Conservation (phyloP, 2,797 vertebrate species). For the Bradypus variegatus region DNA sequence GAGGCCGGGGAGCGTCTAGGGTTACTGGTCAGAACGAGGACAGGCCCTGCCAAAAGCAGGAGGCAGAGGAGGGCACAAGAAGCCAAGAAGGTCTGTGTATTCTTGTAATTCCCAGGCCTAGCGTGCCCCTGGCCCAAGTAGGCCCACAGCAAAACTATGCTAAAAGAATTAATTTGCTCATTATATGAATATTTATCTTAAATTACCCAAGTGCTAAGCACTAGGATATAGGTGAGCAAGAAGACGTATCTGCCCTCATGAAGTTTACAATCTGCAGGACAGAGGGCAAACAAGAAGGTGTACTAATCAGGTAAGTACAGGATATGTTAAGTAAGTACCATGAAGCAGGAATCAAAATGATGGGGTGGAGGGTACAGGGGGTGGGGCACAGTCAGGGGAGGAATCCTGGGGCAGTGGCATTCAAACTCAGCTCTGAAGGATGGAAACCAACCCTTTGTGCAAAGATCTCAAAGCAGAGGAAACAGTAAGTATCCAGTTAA, state of each 20-base stretch:
- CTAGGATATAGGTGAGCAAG: neutral
- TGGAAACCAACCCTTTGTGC: too few species aligned
- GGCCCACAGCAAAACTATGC: accelerated
- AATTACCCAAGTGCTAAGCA: neutral
- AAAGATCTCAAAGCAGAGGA: neutral
- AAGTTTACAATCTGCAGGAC: neutral
- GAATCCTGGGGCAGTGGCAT: neutral
- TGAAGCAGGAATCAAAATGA: neutral
- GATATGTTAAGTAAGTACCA: too few species aligned
- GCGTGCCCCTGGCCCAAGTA: accelerated
- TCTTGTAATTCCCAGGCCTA: neutral
- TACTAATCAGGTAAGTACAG: neutral
- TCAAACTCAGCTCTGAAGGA: neutral
- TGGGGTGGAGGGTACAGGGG: neutral
- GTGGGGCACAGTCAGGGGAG: neutral
- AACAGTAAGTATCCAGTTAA: neutral
- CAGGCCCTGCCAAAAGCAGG: neutral
- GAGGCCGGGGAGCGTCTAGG: neutral
- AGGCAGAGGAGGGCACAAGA: neutral
- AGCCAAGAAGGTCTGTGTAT: too few species aligned
- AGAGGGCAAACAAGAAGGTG: too few species aligned
- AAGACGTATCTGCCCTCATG: neutral
- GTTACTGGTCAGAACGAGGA: accelerated
- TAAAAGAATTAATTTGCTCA: neutral
- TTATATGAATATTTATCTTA: accelerated